A percentile compares a stretch with the other conserved stretches of the same genome.
These are phyloP conservation scores for Periophthalmodon schlosseri DNA, from an alignment of 2,113 vertebrate genomes.

Conservation along the genomic window DNA sequence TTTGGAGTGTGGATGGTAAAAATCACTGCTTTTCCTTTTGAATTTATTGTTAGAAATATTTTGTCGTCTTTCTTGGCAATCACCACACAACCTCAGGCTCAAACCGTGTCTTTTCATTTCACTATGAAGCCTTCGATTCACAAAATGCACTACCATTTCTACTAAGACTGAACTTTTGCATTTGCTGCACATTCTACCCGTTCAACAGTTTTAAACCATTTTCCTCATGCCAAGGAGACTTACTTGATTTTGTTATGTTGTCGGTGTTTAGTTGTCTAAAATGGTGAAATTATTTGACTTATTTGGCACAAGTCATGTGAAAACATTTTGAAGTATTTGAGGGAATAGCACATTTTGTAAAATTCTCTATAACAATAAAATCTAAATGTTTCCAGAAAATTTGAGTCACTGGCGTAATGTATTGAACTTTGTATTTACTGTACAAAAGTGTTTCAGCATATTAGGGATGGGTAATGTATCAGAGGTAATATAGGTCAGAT, in stretches of 20 bases:
- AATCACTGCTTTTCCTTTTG: slow-evolving; percentile 64
- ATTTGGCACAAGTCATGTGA: slow-evolving; percentile 68
- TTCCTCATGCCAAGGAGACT: slow-evolving; percentile 66
- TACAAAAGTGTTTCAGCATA: neutral
- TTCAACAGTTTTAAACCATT: slow-evolving; percentile 35
- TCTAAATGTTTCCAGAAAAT: slow-evolving; percentile 63
- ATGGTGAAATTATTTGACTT: slow-evolving; percentile 57
- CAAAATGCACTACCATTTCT: slow-evolving; percentile 35
- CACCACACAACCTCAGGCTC: slow-evolving; percentile 53
- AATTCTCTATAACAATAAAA: slow-evolving; percentile 74
- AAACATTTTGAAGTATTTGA: slow-evolving; percentile 66
- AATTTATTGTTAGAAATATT: slow-evolving; percentile 44
- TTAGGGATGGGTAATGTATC: neutral
- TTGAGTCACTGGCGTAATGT: neutral
- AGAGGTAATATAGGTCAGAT: no score
- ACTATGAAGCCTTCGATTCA: slow-evolving; percentile 52
- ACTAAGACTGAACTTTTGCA: slow-evolving; percentile 23
- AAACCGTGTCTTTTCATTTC: slow-evolving; percentile 58
- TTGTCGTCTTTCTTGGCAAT: slow-evolving; percentile 61
- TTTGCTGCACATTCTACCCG: slow-evolving; percentile 42
- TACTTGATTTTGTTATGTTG: slow-evolving; percentile 60
- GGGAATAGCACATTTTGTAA: slow-evolving; percentile 75
- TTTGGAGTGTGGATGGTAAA: slow-evolving; percentile 52
- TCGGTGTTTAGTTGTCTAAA: slow-evolving; percentile 61
- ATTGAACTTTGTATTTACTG: slow-evolving; percentile 8